Evolutionary conservation across 2,797 vertebrate species (phyloP).

Genomic region (Melanotaenia boesemani): DNA sequence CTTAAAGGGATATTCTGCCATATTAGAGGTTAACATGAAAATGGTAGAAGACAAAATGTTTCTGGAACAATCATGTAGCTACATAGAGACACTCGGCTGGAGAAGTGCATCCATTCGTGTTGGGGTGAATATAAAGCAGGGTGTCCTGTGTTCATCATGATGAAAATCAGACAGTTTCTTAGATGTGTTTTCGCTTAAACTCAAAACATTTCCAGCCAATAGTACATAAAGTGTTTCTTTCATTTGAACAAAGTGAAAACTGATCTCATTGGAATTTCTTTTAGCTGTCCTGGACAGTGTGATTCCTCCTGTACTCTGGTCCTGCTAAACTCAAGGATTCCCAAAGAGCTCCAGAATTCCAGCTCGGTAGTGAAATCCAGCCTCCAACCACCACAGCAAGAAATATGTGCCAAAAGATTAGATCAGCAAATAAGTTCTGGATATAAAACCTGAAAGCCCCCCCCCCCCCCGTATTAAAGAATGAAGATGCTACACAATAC

Average conservation of each 20-base stretch:
- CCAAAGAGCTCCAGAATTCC: slow-evolving; percentile 56
- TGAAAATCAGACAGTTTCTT: slow-evolving; percentile 37
- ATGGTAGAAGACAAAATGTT: neutral
- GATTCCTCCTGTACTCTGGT: slow-evolving; percentile 9
- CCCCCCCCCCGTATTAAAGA: neutral
- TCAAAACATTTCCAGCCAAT: slow-evolving; percentile 12
- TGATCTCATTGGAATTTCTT: slow-evolving; percentile 2
- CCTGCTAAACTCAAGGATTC: slow-evolving; percentile 25
- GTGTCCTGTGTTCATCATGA: neutral
- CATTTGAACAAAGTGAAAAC: slow-evolving; percentile 7
- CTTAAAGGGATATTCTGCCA: neutral
- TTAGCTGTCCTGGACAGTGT: slow-evolving; percentile 5
- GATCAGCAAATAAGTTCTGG: slow-evolving; percentile 30
- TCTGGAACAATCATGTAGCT: slow-evolving; percentile 12
- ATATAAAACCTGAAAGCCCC: neutral
- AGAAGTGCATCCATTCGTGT: slow-evolving; percentile 12
- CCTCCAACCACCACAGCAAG: slow-evolving; percentile 22
- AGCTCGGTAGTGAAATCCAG: slow-evolving; percentile 30
- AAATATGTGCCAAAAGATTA: neutral
- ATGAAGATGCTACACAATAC: too few relatives aligned
- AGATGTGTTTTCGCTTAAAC: slow-evolving; percentile 10
- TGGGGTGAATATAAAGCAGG: slow-evolving; percentile 49
- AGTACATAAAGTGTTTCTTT: slow-evolving; percentile 1
- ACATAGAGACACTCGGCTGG: slow-evolving; percentile 25
- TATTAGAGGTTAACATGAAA: neutral